A percentile compares a stretch with the other conserved stretches of the same genome.
Evolutionary conservation across 2,888 invertebrate species (phyloP).

Genomic region (Drosophila setosimentum): DNA sequence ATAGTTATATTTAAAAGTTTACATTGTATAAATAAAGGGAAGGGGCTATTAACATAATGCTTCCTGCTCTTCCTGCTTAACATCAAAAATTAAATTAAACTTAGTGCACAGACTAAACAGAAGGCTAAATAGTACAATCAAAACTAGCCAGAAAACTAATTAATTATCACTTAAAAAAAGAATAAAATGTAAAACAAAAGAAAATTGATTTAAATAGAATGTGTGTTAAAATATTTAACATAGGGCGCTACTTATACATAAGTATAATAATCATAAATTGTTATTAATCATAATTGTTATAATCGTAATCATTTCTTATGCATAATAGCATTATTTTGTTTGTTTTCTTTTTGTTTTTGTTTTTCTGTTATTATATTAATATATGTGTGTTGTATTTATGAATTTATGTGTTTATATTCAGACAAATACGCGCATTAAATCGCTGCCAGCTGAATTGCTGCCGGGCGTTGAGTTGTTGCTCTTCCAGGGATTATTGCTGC

Average conservation of each 20-base stretch:
- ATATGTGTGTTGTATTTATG: constrained; percentile 1
- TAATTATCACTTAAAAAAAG: constrained; percentile 74
- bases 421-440: constrained; percentile 81
- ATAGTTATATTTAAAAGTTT: constrained; percentile 63
- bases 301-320: constrained; percentile 29
- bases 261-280: constrained; percentile 21
- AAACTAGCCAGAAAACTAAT: constrained; percentile 66
- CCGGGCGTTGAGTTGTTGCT: constrained; percentile 68
- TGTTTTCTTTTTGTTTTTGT: constrained; percentile 18
- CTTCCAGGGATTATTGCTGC: constrained; percentile 67
- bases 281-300: constrained; percentile 20
- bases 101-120: constrained; percentile 67
- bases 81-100: constrained; percentile 59
- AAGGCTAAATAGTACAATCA: constrained; percentile 63
- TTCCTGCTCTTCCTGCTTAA: constrained; percentile 39
- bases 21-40: constrained; percentile 64
- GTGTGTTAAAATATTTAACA: constrained; percentile 43
- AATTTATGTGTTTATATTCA: constrained; percentile 42
- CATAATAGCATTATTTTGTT: constrained; percentile 17
- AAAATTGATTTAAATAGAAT: constrained; percentile 67
- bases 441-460: constrained; percentile 58
- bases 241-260: constrained; percentile 50
- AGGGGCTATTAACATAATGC: constrained; percentile 53
- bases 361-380: constrained; percentile 11
- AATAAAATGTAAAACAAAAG: constrained; percentile 41